A percentile compares a stretch with the other conserved stretches of the same genome.
phyloP scores from a whole-genome alignment of 2,113 vertebrate genomes.

The Sceloporus tristichus region DNA sequence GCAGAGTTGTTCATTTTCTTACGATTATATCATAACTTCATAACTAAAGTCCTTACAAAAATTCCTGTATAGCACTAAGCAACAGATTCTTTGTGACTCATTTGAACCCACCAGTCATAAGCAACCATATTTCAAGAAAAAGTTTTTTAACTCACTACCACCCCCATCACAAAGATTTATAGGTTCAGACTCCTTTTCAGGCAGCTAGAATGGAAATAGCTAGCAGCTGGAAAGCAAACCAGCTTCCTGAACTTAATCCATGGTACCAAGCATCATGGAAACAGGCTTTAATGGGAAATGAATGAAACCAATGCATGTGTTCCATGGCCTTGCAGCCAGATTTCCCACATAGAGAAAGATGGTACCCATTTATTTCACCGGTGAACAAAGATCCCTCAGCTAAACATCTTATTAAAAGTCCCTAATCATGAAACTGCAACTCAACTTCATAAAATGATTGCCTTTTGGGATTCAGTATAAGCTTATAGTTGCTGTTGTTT shows the following conservation, averaged over 20 bases:
- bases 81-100: not conserved
- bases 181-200: not conserved
- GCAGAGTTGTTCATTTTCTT: constrained; percentile 62
- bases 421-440: not conserved
- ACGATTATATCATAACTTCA: constrained; percentile 70
- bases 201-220: constrained; percentile 11
- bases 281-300: not conserved
- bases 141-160: not conserved
- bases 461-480: not conserved
- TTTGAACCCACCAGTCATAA: not conserved
- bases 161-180: not conserved
- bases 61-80: not conserved
- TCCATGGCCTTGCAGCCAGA: not conserved
- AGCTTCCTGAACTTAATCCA: not conserved
- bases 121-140: constrained; percentile 13
- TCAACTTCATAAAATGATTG: not conserved
- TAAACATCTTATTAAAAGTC: not conserved
- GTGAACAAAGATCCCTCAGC: not conserved
- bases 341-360: not conserved
- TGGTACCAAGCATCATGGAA: not conserved
- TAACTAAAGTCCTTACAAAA: constrained; percentile 62
- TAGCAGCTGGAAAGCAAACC: not conserved
- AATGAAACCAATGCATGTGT: not conserved
- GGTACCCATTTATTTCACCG: not conserved
- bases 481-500: not conserved